These are phyloP conservation scores for Ostrea edulis DNA, from an alignment of 1,140 invertebrate species.

Conservation along the genomic window DNA sequence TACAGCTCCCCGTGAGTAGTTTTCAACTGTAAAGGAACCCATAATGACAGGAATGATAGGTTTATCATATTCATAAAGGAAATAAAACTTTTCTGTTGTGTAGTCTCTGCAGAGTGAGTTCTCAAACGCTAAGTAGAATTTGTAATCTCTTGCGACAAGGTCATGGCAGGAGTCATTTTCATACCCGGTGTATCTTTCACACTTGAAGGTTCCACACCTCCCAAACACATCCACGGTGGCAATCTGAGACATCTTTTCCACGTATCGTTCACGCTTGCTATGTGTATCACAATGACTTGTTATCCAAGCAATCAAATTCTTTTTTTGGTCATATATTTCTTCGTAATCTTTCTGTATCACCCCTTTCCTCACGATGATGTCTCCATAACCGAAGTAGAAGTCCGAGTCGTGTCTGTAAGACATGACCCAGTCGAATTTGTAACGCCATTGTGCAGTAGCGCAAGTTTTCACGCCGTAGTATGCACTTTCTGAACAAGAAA, in stretches of 20 bases:
- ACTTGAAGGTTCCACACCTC: slow-evolving; percentile 79
- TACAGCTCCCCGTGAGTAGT: neutral
- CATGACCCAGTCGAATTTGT: slow-evolving; percentile 88
- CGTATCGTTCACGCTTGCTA: slow-evolving; percentile 82
- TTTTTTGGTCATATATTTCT: slow-evolving; percentile 52
- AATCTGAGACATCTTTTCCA: slow-evolving; percentile 80
- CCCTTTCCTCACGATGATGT: neutral
- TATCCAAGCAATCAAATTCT: slow-evolving; percentile 82
- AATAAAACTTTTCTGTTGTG: slow-evolving; percentile 94
- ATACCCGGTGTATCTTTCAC: slow-evolving; percentile 38
- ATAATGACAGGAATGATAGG: slow-evolving; percentile 66
- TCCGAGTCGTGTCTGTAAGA: slow-evolving; percentile 84
- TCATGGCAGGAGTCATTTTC: slow-evolving; percentile 52
- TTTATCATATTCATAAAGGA: slow-evolving; percentile 62
- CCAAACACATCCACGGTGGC: slow-evolving; percentile 85
- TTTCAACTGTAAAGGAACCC: neutral
- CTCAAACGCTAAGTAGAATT: slow-evolving; percentile 80
- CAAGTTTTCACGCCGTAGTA: neutral
- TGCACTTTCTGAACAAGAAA: neutral
- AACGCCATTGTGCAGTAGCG: neutral
- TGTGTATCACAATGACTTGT: slow-evolving; percentile 83
- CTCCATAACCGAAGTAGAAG: slow-evolving; percentile 57
- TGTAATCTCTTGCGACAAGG: slow-evolving; percentile 66
- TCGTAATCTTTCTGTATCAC: neutral
- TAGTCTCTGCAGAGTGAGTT: slow-evolving; percentile 98